Evolutionary conservation across 2,113 vertebrate genomes (phyloP).

Genomic region (Brienomyrus longianalis): DNA sequence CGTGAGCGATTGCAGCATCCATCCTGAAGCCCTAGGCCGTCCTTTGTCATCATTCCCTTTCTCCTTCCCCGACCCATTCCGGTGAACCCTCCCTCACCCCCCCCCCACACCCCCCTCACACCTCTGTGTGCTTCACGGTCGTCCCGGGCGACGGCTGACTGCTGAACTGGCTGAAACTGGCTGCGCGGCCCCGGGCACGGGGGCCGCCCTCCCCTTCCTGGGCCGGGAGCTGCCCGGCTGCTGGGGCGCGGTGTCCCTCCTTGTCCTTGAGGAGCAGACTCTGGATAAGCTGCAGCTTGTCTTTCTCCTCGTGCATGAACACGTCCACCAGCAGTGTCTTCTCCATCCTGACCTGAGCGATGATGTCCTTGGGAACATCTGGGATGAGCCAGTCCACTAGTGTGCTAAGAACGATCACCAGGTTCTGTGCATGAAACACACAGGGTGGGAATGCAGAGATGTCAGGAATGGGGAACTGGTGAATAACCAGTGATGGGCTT

Average conservation of each 20-base stretch:
- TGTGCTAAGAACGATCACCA: constrained; percentile 94
- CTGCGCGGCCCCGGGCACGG: constrained; percentile 55
- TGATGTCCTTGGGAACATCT: constrained; percentile 88
- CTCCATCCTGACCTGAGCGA: constrained; percentile 87
- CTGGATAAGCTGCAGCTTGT: constrained; percentile 66
- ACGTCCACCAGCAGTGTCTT: constrained; percentile 85
- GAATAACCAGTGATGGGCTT: neutral
- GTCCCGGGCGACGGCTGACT: constrained; percentile 44
- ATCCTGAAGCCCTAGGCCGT: neutral
- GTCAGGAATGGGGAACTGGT: neutral
- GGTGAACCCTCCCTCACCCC: neutral
- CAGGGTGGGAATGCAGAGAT: neutral
- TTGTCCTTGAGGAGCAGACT: constrained; percentile 60
- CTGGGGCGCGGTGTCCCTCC: neutral
- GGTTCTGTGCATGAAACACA: constrained; percentile 63
- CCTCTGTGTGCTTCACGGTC: constrained; percentile 72
- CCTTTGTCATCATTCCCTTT: neutral
- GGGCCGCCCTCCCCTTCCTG: constrained; percentile 32
- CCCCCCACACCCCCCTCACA: constrained; percentile 58
- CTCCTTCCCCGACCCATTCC: neutral
- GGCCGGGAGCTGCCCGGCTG: neutral
- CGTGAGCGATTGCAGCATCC: neutral
- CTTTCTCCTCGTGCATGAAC: constrained; percentile 85
- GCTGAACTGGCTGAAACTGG: constrained; percentile 72
- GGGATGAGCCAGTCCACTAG: constrained; percentile 95